Evolutionary conservation across 2,797 vertebrate species (phyloP), one percentile per base, ranked within the genome.

Genomic region (Botia kubotai): DNA sequence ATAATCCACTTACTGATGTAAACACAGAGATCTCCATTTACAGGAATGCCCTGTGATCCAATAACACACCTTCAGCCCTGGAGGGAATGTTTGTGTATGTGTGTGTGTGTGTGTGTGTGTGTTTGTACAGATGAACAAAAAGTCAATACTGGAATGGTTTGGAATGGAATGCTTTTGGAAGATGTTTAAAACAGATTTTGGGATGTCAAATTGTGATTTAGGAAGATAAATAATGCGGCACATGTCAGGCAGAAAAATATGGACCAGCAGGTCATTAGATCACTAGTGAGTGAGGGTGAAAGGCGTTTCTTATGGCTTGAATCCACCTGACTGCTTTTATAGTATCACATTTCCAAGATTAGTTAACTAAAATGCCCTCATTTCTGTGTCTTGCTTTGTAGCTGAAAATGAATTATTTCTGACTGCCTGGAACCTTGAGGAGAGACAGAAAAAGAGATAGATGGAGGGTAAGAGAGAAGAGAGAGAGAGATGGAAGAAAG

Each of bases 1-100:
- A 68, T 93, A 94, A 94, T 94, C 92, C 91, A 89, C 90, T 94
- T 93, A 94, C 65, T 84, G 88, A 88, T 89, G 90, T 91, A 92
- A 92, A 92, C 92, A 92, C 83, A 82, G 72, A 66, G 75, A 85
- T 82, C 85, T 87, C 85, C 86, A 87, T 91, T 92, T 91, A 92
- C 91, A 91, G 91, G 83, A 87, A 87, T 33, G 79, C 80, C 83
- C 85, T 85, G 76, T 87, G 86, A 87, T 87, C 73, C 82, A 87
- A 87, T 87, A 87, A 83, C 79, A 79, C 77, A 68, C 72, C 21
- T 77, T 84, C 43, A 29, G 69, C 83, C 80, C 72, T 79, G 77
- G 48, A 77, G 75, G 72, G 75, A 72, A 82, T 52, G 60, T 71
- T 58, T 69, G 70, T 26, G 63, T 55, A 53, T 75, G 21, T 21